Evolutionary conservation across 2,797 vertebrate species (phyloP).

Genomic region (Discoglossus pictus): DNA sequence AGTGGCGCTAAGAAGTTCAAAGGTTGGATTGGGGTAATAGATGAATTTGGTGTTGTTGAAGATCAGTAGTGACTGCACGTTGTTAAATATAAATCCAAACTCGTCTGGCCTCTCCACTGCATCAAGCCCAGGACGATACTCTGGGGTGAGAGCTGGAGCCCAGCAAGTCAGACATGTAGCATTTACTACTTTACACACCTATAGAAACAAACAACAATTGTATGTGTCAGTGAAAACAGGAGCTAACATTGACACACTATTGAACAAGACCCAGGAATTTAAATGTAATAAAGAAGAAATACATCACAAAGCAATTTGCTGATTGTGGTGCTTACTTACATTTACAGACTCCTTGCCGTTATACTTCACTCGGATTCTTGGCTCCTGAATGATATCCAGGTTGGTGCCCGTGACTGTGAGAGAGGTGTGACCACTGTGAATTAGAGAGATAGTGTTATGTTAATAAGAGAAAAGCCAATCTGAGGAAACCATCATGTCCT

Average conservation of each 20-base stretch:
- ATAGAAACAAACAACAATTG: conserved; percentile 8
- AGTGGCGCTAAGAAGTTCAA: conserved; percentile 86
- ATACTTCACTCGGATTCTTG: conserved; percentile 89
- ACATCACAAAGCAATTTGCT: not conserved
- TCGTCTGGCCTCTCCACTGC: conserved; percentile 89
- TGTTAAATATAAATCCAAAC: conserved; percentile 97
- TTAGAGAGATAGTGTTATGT: conserved; percentile 21
- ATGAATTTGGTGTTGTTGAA: conserved; percentile 97
- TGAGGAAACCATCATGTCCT: too few species aligned
- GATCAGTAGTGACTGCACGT: conserved; percentile 89
- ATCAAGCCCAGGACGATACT: conserved; percentile 83
- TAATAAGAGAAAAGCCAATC: too few species aligned
- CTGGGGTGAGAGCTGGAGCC: conserved; percentile 81
- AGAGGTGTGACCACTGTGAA: conserved; percentile 87
- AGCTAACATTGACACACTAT: not conserved
- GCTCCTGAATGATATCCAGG: conserved; percentile 96
- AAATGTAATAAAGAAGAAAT: not conserved
- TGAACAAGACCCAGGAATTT: not conserved
- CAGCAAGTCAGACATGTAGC: conserved; percentile 87
- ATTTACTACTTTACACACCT: conserved; percentile 92
- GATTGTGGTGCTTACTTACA: conserved; percentile 75
- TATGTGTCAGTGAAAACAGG: not conserved
- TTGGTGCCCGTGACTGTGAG: conserved; percentile 92
- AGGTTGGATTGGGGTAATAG: conserved; percentile 95
- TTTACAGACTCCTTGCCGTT: conserved; percentile 92